Evolutionary conservation across 2,888 invertebrate genomes (phyloP), one percentile per base, ranked within the genome.

Genomic region (Nasonia oneida): DNA sequence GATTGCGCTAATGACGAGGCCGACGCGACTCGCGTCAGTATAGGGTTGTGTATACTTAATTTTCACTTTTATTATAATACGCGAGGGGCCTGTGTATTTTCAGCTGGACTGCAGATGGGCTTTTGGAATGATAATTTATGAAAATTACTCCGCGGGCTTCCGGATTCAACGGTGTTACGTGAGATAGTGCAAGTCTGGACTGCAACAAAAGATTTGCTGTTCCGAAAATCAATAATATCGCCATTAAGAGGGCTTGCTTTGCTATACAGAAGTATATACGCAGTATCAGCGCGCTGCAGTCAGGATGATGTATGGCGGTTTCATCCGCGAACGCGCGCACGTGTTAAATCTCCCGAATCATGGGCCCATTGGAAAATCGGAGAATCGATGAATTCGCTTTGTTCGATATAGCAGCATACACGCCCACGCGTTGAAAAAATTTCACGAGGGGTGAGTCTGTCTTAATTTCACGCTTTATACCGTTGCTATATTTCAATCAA

Each of bases 331-430:
- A 64, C 82, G 50, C 39, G 50, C 33, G 53, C 82, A 79, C 85
- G 85, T 85, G 79, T 82, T 74, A 79, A 79, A 85, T 85, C 79
- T 70, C 39, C 50, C 64, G 82, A 75, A 82, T 79, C 81, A 74
- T 74, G 81, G 33, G 76, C 42, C 71, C 33, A 12, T 53, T 33
- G 74, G 23, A 15, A 79, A 84, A 84, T 81, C 84, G 74, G 23
- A 15, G 75, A 84, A 84, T 81, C 84, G 37, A 81, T 84, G 78
- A 82, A 75, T 79, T 82, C 42, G 78, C 78, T 82, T 85, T 85
- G 79, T 82, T 82, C 37, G 78, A n/a, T 39, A 39, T 37, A 8
- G 1, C 33, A 2, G 33, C 18, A 70, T 18, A 2, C 37, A 39
- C n/a, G 18, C 10, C 10, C n/a, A 50, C 37, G 29, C 47, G 47